These are phyloP conservation scores for Boloria euphrosyne DNA, from an alignment of 2,888 invertebrate species.

Conservation along the genomic window DNA sequence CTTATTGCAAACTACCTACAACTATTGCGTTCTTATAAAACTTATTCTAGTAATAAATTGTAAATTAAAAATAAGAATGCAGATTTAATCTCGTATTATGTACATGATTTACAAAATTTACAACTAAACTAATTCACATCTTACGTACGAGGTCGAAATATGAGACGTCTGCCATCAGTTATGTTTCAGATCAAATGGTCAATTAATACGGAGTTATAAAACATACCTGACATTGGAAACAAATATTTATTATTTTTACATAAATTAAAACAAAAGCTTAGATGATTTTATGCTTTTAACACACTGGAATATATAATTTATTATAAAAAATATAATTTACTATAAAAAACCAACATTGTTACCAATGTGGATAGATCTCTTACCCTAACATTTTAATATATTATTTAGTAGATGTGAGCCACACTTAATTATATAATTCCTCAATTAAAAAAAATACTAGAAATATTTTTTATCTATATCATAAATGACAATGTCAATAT, in stretches of 20 bases:
- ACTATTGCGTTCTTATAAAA: slow-evolving; percentile 61
- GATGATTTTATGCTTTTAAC: too few species aligned
- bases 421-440: slow-evolving; percentile 19
- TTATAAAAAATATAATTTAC: too few species aligned
- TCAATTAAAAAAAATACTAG: slow-evolving; percentile 6
- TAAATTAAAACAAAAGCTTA: too few species aligned
- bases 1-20: slow-evolving; percentile 39
- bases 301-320: too few species aligned
- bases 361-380: not conserved
- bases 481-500: slow-evolving; percentile 19
- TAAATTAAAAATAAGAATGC: slow-evolving; percentile 60
- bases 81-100: slow-evolving; percentile 69
- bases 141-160: slow-evolving; percentile 45
- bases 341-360: slow-evolving; percentile 3
- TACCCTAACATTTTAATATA: not conserved
- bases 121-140: slow-evolving; percentile 52
- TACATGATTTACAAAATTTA: slow-evolving; percentile 76
- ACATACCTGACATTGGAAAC: slow-evolving; percentile 55
- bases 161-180: slow-evolving; percentile 49
- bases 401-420: slow-evolving; percentile 21
- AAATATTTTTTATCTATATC: slow-evolving; percentile 7
- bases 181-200: slow-evolving; percentile 56
- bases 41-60: slow-evolving; percentile 65
- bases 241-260: slow-evolving; percentile 25
- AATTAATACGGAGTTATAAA: slow-evolving; percentile 40